Conservation (phyloP, 2,797 vertebrate genomes). For the Hemibagrus guttatus region DNA sequence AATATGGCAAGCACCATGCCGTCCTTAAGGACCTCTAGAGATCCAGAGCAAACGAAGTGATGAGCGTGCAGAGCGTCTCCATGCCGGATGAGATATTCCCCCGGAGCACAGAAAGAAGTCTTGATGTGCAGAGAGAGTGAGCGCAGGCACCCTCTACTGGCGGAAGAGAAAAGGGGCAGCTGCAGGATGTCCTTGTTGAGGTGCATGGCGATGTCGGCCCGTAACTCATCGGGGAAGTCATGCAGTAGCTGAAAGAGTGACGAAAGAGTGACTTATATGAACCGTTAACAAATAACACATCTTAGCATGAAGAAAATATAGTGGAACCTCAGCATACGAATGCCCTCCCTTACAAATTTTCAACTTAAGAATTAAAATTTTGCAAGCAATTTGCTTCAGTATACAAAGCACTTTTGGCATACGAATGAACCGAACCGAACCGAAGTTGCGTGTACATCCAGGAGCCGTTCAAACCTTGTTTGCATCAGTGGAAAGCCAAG, state of each 20-base stretch:
- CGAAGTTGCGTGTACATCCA: too few relatives aligned
- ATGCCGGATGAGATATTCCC: slow-evolving; percentile 91
- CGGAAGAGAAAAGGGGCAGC: slow-evolving; percentile 88
- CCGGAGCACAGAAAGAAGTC: slow-evolving; percentile 92
- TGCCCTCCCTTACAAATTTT: too few relatives aligned
- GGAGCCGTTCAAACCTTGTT: too few relatives aligned
- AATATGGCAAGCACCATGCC: slow-evolving; percentile 90
- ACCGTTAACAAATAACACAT: background rate
- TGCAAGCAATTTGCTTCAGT: too few relatives aligned
- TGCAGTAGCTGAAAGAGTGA: slow-evolving; percentile 80
- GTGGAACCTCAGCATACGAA: too few relatives aligned
- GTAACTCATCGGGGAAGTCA: slow-evolving; percentile 94
- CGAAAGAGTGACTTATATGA: background rate
- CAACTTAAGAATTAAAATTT: too few relatives aligned
- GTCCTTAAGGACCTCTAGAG: slow-evolving; percentile 92
- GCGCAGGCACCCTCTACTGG: slow-evolving; percentile 91
- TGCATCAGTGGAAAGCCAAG: too few relatives aligned
- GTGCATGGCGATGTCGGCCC: slow-evolving; percentile 93
- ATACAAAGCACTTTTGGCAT: too few relatives aligned
- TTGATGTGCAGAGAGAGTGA: slow-evolving; percentile 96
- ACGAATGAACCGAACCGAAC: too few relatives aligned
- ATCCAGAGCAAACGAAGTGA: slow-evolving; percentile 94
- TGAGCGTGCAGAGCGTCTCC: slow-evolving; percentile 92
- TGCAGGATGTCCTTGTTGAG: slow-evolving; percentile 96
- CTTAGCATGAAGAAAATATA: too few relatives aligned